Conservation (phyloP, 1,140 invertebrate species). For the Aphelenchoides besseyi region DNA sequence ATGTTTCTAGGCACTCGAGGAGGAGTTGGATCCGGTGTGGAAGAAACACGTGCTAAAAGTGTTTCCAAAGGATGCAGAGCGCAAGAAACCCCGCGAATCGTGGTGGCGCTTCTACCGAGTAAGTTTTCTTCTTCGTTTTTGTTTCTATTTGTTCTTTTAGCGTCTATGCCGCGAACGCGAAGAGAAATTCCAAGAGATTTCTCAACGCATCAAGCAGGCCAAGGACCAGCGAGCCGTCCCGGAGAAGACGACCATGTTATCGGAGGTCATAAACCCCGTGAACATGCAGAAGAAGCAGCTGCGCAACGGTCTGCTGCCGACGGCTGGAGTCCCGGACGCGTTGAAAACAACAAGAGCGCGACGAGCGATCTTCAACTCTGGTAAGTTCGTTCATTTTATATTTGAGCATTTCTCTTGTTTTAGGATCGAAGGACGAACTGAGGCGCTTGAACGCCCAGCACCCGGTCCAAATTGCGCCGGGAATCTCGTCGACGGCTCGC, state of each 20-base stretch:
- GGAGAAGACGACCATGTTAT: not conserved
- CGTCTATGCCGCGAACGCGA: constrained; percentile 15
- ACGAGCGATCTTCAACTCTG: constrained; percentile 9
- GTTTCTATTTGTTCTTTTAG: constrained; percentile 4
- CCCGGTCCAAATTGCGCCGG: not conserved
- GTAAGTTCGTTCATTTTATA: constrained; percentile 4
- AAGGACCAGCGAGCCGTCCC: not conserved
- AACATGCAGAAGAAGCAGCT: constrained; percentile 9
- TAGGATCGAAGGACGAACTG: not conserved
- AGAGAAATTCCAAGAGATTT: not conserved
- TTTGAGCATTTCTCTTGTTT: not conserved
- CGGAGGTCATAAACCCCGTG: constrained; percentile 14
- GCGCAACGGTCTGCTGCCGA: constrained; percentile 4
- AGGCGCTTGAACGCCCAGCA: not conserved
- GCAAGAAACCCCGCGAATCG: constrained; percentile 6
- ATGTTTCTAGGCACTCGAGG: not conserved
- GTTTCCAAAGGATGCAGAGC: constrained; percentile 2
- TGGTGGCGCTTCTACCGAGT: not conserved
- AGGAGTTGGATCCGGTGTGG: not conserved
- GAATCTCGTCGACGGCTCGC: not conserved
- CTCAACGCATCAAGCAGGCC: not conserved
- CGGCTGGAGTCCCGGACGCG: not conserved
- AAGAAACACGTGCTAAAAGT: not conserved
- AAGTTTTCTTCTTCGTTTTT: constrained; percentile 14
- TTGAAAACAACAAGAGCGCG: not conserved